These are phyloP conservation scores for Drosophila sucinea DNA, from an alignment of 1,140 invertebrate genomes.

Conservation along the genomic window DNA sequence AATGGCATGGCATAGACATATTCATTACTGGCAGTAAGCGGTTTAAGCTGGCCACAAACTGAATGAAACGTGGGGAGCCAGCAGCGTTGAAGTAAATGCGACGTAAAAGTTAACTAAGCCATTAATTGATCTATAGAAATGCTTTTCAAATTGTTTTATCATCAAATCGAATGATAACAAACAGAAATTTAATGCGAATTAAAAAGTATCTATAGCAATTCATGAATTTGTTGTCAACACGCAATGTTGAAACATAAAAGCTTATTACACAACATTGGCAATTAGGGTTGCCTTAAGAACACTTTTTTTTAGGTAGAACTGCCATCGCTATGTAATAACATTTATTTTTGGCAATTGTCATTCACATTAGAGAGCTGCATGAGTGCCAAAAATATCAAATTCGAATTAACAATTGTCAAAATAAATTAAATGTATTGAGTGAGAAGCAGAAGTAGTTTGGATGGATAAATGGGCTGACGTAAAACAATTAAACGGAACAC, in stretches of 20 bases:
- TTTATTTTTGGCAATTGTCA: too few relatives aligned
- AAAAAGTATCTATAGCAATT: not conserved
- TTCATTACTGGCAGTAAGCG: constrained; percentile 23
- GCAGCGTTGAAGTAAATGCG: not conserved
- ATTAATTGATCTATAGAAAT: constrained; percentile 10
- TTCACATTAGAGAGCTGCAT: too few relatives aligned
- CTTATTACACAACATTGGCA: too few relatives aligned
- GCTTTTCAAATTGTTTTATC: not conserved
- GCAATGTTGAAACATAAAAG: not conserved
- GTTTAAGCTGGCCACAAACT: constrained; percentile 4
- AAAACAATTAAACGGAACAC: too few relatives aligned
- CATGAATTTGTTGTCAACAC: not conserved
- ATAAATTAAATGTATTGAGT: too few relatives aligned
- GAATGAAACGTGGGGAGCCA: not conserved
- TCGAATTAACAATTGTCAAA: too few relatives aligned
- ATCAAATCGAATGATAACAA: not conserved
- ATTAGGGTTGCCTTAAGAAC: too few relatives aligned
- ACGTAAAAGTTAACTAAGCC: constrained; percentile 12
- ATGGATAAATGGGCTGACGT: too few relatives aligned
- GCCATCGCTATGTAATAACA: too few relatives aligned
- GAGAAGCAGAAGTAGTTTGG: too few relatives aligned
- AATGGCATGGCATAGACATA: constrained; percentile 28
- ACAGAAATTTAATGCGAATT: constrained; percentile 1
- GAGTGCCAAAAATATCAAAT: too few relatives aligned
- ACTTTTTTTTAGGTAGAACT: too few relatives aligned